Evolutionary conservation across 2,888 invertebrate genomes (phyloP).

Genomic region (Troilus luridus): DNA sequence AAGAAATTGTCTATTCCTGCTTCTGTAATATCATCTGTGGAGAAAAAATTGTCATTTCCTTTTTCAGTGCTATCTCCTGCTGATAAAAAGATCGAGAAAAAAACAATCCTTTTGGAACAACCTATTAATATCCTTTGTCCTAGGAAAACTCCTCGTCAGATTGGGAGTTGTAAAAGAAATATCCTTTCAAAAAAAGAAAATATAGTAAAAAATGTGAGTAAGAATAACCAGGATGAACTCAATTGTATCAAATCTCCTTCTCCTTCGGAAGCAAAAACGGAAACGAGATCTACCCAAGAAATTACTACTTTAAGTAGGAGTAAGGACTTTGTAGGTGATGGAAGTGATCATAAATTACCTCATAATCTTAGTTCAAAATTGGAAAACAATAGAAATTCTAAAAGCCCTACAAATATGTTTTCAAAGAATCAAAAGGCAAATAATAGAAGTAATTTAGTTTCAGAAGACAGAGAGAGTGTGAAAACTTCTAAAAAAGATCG

Average conservation of each 20-base stretch:
- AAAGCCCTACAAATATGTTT: neutral
- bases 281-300: neutral
- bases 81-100: slow-evolving; percentile 53
- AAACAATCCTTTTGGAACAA: slow-evolving; percentile 26
- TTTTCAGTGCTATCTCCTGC: slow-evolving; percentile 18
- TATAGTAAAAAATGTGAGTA: neutral
- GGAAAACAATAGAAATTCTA: neutral
- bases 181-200: neutral
- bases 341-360: neutral
- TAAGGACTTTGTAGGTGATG: neutral
- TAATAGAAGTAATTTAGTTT: neutral
- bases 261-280: neutral
- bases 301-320: neutral
- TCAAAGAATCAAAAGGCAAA: neutral
- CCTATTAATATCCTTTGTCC: slow-evolving; percentile 61
- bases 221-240: neutral
- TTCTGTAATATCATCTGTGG: neutral
- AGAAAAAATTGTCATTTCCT: slow-evolving; percentile 23
- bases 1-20: slow-evolving; percentile 33
- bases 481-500: neutral
- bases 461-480: neutral
- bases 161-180: neutral
- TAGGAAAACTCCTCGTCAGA: slow-evolving; percentile 56
- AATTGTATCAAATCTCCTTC: slow-evolving; percentile 9
- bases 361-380: neutral